phyloP scores from a whole-genome alignment of 2,888 invertebrate species.

The Vannuccia rotundouncinata region DNA sequence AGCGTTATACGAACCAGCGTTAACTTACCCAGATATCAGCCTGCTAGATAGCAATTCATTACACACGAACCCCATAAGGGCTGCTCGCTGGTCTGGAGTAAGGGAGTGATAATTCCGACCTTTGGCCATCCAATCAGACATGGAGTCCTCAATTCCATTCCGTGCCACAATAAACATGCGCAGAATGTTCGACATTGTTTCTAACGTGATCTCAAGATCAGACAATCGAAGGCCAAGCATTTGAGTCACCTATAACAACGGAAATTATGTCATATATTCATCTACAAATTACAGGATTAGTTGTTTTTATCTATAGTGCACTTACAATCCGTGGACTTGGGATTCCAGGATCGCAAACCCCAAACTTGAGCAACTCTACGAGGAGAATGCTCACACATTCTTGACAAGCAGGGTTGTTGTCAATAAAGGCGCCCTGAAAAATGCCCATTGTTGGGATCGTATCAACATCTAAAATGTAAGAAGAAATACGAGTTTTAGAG shows the following conservation, averaged over 20 bases:
- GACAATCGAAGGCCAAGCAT: constrained; percentile 76
- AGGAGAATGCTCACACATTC: constrained; percentile 74
- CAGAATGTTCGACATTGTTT: constrained; percentile 81
- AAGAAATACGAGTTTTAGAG: too few relatives aligned
- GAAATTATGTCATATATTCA: constrained; percentile 18
- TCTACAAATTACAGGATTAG: neutral
- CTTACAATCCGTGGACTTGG: constrained; percentile 58
- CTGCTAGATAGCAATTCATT: constrained; percentile 89
- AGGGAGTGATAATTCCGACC: constrained; percentile 75
- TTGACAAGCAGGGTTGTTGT: constrained; percentile 68
- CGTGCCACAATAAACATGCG: constrained; percentile 83
- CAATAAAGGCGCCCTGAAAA: constrained; percentile 75
- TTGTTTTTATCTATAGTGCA: neutral
- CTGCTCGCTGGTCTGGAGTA: constrained; percentile 75
- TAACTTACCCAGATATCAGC: constrained; percentile 64
- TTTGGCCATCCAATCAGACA: constrained; percentile 61
- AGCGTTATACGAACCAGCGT: too few relatives aligned
- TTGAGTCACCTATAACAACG: constrained; percentile 66
- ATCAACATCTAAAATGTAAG: constrained; percentile 42
- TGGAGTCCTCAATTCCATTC: constrained; percentile 55
- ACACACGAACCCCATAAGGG: constrained; percentile 81
- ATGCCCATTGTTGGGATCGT: constrained; percentile 71
- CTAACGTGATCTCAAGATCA: constrained; percentile 77
- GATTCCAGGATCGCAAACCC: constrained; percentile 74
- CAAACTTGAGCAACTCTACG: constrained; percentile 79